phyloP scores from a whole-genome alignment of 2,113 vertebrate species.

The Progne subis region DNA sequence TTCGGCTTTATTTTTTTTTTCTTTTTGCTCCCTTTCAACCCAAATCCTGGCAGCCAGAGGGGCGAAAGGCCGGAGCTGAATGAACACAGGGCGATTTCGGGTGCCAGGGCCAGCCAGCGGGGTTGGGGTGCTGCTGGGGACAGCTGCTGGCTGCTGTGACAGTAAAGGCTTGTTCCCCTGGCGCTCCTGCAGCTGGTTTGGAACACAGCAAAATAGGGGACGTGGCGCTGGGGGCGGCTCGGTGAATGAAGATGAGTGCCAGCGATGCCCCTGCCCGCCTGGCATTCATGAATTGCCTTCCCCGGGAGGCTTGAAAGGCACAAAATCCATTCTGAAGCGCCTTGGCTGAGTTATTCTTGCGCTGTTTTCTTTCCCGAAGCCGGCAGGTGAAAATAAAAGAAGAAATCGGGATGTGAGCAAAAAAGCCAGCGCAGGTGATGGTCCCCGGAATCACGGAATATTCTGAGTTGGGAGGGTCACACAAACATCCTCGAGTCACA shows the following conservation, averaged over 20 bases:
- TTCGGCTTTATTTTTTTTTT: not conserved
- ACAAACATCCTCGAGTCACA: not conserved
- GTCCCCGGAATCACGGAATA: not conserved
- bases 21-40: slow-evolving; percentile 31
- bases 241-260: slow-evolving; percentile 42
- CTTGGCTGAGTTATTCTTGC: not conserved
- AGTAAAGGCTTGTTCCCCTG: slow-evolving; percentile 62
- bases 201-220: slow-evolving; percentile 57
- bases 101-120: slow-evolving; percentile 70
- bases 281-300: slow-evolving; percentile 1
- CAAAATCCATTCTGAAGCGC: not conserved
- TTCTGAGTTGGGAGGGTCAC: not conserved
- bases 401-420: not conserved
- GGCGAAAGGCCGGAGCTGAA: slow-evolving; percentile 28
- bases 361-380: not conserved
- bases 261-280: not conserved
- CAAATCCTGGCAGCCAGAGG: slow-evolving; percentile 69
- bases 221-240: not conserved
- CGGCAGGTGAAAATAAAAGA: rapidly evolving
- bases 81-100: slow-evolving; percentile 63
- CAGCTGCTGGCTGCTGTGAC: slow-evolving; percentile 70
- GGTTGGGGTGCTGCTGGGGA: slow-evolving; percentile 15
- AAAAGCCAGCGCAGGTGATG: not conserved
- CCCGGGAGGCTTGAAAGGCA: not conserved
- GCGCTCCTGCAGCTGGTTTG: slow-evolving; percentile 69